Conservation (phyloP, 2,113 vertebrate species). For the Rhinoptilus africanus region DNA sequence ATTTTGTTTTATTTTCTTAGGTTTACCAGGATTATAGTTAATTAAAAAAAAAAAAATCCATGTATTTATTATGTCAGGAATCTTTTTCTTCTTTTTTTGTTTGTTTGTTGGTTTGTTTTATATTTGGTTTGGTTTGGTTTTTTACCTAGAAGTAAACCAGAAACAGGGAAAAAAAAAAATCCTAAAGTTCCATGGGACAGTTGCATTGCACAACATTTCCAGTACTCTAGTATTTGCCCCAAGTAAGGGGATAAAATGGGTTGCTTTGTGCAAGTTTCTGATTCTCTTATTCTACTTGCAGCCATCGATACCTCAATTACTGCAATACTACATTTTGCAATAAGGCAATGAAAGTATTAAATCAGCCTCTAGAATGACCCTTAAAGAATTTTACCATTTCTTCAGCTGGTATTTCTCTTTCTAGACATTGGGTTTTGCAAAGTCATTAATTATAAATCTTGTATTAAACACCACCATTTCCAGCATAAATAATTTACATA, state of each 20-base stretch:
- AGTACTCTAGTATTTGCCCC: background rate
- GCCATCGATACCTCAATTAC: background rate
- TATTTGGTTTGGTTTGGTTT: background rate
- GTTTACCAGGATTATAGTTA: background rate
- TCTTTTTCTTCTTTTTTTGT: no score
- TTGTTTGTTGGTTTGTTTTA: no score
- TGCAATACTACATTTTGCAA: background rate
- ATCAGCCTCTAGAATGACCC: background rate
- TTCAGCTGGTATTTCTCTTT: background rate
- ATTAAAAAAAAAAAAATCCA: background rate
- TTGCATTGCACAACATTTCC: background rate
- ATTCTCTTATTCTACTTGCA: background rate
- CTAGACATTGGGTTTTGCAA: background rate
- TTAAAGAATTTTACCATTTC: background rate
- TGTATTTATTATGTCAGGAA: background rate
- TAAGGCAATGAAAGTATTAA: background rate
- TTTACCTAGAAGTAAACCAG: background rate
- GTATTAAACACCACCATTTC: background rate
- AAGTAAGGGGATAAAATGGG: background rate
- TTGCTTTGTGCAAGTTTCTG: background rate
- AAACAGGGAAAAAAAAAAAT: background rate
- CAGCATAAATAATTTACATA: background rate
- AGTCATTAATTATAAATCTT: background rate
- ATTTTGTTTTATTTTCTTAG: background rate
- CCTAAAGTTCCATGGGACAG: background rate